Percentiles rank a stretch among this genome's conserved stretches.
These are phyloP conservation scores for Ophion ventricosus DNA, from an alignment of 2,888 invertebrate genomes.

Conservation along the genomic window DNA sequence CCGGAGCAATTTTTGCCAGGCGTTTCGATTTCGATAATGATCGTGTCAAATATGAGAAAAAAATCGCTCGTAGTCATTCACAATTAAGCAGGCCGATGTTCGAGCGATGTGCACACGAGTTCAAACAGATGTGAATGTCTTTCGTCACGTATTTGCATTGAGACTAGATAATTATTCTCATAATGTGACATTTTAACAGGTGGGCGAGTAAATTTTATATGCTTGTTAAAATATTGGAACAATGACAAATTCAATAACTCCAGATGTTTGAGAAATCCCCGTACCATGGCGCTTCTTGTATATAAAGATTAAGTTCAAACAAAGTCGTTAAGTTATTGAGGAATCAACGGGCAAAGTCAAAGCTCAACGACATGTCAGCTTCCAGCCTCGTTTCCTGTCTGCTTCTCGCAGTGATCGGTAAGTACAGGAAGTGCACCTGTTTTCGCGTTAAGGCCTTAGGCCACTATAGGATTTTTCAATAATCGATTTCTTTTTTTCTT, in stretches of 20 bases:
- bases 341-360: conserved; percentile 6
- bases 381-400: background rate
- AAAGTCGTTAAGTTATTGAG: background rate
- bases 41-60: background rate
- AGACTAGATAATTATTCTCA: background rate
- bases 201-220: background rate
- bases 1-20: too few relatives aligned
- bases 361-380: background rate
- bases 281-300: background rate
- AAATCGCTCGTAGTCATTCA: background rate
- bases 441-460: too few relatives aligned
- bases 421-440: background rate
- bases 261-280: conserved; percentile 8
- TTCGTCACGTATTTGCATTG: background rate
- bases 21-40: too few relatives aligned
- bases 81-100: background rate
- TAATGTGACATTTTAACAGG: background rate
- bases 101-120: background rate
- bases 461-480: too few relatives aligned
- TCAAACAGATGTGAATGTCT: conserved; percentile 3
- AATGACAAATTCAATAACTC: conserved; percentile 10
- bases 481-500: too few relatives aligned
- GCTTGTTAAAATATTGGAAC: conserved; percentile 12
- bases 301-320: conserved; percentile 19
- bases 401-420: conserved; percentile 15